Conservation (phyloP, 37 sponge, comb jelly and placozoan genomes). For the Crambe crambe region DNA sequence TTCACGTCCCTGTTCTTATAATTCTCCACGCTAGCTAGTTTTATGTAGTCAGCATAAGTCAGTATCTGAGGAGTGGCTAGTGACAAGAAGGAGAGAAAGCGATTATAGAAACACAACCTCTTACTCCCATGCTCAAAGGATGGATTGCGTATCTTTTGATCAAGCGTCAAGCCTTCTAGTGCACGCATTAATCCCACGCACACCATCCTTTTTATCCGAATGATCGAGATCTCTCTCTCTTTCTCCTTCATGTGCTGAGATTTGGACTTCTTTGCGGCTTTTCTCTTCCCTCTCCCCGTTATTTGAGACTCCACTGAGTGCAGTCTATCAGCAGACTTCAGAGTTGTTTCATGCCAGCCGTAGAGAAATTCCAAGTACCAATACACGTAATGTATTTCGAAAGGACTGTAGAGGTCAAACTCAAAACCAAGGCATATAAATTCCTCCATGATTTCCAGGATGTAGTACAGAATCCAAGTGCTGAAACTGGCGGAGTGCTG, state of each 20-base stretch:
- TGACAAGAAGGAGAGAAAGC: slow-evolving; percentile 75
- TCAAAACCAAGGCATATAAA: slow-evolving; percentile 89
- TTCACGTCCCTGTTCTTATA: slow-evolving; percentile 68
- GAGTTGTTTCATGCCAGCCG: slow-evolving; percentile 72
- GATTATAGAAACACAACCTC: slow-evolving; percentile 66
- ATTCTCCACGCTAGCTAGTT: slow-evolving; percentile 50
- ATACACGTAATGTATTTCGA: slow-evolving; percentile 88
- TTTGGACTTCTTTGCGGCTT: slow-evolving; percentile 62
- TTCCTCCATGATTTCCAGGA: slow-evolving; percentile 81
- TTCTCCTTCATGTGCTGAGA: slow-evolving; percentile 55
- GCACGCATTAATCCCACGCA: slow-evolving; percentile 76
- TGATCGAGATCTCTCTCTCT: slow-evolving; percentile 56
- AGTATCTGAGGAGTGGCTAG: slow-evolving; percentile 78
- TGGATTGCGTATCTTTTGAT: slow-evolving; percentile 47
- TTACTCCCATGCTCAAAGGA: slow-evolving; percentile 54
- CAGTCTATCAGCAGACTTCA: slow-evolving; percentile 72
- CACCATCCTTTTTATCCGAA: slow-evolving; percentile 53
- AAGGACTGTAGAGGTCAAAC: slow-evolving; percentile 84
- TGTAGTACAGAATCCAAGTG: slow-evolving; percentile 74
- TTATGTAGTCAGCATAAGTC: slow-evolving; percentile 63
- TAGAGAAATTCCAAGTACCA: slow-evolving; percentile 96
- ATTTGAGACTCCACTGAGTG: slow-evolving; percentile 9
- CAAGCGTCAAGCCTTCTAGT: slow-evolving; percentile 67
- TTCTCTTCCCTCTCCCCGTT: slow-evolving; percentile 49
- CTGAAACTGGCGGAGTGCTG: slow-evolving; percentile 65